Conservation (phyloP, 2,113 vertebrate species). For the Lamprologus ornatipinnis region DNA sequence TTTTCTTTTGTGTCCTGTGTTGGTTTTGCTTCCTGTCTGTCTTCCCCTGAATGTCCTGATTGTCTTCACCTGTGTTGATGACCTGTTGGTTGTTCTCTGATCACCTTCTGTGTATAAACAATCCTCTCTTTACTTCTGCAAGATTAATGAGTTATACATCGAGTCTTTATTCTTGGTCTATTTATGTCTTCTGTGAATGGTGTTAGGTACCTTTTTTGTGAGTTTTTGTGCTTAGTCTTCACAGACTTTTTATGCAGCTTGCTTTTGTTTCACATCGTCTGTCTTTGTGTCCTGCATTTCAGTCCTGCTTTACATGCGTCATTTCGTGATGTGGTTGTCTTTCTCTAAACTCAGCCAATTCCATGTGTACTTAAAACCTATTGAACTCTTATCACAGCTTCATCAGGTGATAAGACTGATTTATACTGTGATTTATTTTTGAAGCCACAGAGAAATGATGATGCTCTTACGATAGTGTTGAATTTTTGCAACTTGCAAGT, state of each 20-base stretch:
- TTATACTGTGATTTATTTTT: neutral
- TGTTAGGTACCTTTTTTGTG: neutral
- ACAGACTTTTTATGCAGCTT: neutral
- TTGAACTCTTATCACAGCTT: neutral
- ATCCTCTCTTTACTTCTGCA: neutral
- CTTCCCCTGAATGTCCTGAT: neutral
- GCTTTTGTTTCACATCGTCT: neutral
- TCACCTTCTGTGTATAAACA: neutral
- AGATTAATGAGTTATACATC: neutral
- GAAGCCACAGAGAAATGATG: neutral
- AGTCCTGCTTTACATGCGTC: rapidly evolving
- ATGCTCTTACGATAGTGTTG: rapidly evolving
- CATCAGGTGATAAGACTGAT: neutral
- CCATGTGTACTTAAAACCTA: rapidly evolving
- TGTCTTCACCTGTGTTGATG: neutral
- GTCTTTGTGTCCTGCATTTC: neutral
- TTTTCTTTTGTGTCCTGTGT: neutral
- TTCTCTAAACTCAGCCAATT: neutral
- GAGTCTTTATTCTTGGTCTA: neutral
- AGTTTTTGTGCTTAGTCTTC: neutral
- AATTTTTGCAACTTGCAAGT: neutral
- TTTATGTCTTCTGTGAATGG: neutral
- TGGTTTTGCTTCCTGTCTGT: neutral
- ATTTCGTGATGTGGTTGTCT: neutral
- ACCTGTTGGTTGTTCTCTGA: neutral